phyloP scores from a whole-genome alignment of 1,140 invertebrate genomes.

The Aphidius ervi region DNA sequence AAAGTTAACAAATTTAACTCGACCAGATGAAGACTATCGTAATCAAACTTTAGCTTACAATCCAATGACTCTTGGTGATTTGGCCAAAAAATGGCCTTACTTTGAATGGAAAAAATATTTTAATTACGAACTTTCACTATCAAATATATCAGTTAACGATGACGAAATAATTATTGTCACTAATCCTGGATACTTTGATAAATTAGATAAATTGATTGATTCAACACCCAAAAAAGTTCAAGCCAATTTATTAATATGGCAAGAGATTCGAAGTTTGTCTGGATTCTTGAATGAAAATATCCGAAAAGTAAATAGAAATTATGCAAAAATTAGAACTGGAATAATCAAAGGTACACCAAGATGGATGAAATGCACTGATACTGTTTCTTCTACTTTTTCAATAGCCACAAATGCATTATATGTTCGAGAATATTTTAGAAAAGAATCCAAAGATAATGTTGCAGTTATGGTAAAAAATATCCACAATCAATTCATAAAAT shows the following conservation, averaged over 20 bases:
- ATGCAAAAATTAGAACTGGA: constrained; percentile 69
- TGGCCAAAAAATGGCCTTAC: constrained; percentile 50
- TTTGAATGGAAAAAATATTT: constrained; percentile 58
- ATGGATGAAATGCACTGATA: constrained; percentile 80
- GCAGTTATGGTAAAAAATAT: constrained; percentile 32
- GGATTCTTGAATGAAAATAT: constrained; percentile 70
- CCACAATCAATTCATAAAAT: background rate
- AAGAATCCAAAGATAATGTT: constrained; percentile 47
- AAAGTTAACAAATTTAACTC: too few species aligned
- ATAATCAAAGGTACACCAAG: constrained; percentile 69
- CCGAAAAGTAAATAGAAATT: constrained; percentile 66
- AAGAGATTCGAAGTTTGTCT: constrained; percentile 67
- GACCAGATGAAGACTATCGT: too few species aligned
- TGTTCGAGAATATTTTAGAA: constrained; percentile 56
- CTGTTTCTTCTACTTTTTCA: constrained; percentile 66
- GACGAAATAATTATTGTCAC: constrained; percentile 66
- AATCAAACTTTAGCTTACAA: constrained; percentile 54
- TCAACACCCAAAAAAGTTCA: constrained; percentile 59
- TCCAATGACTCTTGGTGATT: constrained; percentile 57
- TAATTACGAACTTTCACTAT: constrained; percentile 46
- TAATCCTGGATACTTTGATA: constrained; percentile 57
- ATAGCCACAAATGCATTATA: constrained; percentile 63
- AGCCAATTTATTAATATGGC: constrained; percentile 81
- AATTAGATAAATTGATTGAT: constrained; percentile 54
- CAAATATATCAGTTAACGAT: constrained; percentile 28